Evolutionary conservation across 2,113 vertebrate species (phyloP).

Genomic region (Raja brachyura): DNA sequence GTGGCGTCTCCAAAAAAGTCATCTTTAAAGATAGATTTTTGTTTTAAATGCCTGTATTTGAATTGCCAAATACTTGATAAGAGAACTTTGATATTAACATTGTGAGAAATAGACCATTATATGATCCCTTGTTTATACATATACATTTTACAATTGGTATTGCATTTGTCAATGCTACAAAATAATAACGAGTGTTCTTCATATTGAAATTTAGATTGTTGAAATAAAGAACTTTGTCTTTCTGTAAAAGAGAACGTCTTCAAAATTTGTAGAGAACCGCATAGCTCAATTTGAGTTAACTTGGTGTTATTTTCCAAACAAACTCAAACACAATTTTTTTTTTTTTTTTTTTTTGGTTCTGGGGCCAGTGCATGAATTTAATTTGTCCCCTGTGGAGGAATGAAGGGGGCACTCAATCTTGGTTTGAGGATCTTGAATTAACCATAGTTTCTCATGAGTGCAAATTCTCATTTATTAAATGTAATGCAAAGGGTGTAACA

Average conservation of each 20-base stretch:
- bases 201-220: not conserved
- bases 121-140: no score
- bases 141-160: no score
- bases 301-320: not conserved
- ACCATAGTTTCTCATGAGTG: not conserved
- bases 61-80: not conserved
- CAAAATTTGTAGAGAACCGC: no score
- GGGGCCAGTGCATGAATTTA: not conserved
- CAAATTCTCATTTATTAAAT: not conserved
- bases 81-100: not conserved
- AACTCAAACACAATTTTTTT: not conserved
- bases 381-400: not conserved
- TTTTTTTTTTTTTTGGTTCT: not conserved
- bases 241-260: no score
- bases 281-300: not conserved
- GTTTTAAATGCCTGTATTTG: not conserved
- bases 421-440: not conserved
- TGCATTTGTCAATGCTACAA: not conserved
- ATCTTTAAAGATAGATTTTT: not conserved
- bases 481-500: not conserved
- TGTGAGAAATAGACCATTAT: not conserved
- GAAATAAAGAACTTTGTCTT: no score
- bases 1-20: not conserved
- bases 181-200: not conserved
- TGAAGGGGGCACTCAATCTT: not conserved